A percentile compares a stretch with the other conserved stretches of the same genome.
These are phyloP conservation scores for Spongia lamella DNA, from an alignment of 37 sponge, comb jelly and placozoan species.

Conservation along the genomic window DNA sequence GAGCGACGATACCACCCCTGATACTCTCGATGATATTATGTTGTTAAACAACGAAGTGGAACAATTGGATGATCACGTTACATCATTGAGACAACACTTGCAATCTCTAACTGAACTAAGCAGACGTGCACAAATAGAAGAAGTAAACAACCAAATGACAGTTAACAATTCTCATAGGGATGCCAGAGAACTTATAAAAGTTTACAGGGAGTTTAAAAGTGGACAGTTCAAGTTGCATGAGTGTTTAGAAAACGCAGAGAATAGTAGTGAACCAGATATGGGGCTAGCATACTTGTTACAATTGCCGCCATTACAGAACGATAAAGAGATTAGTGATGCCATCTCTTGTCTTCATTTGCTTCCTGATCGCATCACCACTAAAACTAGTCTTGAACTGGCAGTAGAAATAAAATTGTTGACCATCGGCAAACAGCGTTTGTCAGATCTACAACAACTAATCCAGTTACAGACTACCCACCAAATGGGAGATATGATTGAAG, in stretches of 20 bases:
- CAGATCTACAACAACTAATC: no score
- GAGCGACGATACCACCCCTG: background rate
- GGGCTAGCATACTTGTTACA: constrained; percentile 67
- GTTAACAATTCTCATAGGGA: constrained; percentile 10
- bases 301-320: constrained; percentile 36
- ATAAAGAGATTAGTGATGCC: constrained; percentile 8
- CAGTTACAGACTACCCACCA: no score
- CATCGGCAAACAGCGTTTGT: no score
- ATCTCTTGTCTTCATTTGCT: constrained; percentile 53
- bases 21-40: constrained; percentile 68
- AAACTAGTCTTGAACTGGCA: constrained; percentile 61
- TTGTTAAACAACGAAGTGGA: constrained; percentile 67
- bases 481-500: no score
- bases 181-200: constrained; percentile 14
- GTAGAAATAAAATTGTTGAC: no score
- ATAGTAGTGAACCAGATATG: constrained; percentile 4
- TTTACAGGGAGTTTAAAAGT: background rate
- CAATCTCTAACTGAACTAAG: constrained; percentile 27
- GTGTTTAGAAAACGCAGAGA: constrained; percentile 20
- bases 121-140: constrained; percentile 43
- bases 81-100: background rate
- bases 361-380: constrained; percentile 57
- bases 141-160: constrained; percentile 12
- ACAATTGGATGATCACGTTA: constrained; percentile 12
- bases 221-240: constrained; percentile 27